Conservation (phyloP, 2,113 vertebrate species). For the Holacanthus passer region DNA sequence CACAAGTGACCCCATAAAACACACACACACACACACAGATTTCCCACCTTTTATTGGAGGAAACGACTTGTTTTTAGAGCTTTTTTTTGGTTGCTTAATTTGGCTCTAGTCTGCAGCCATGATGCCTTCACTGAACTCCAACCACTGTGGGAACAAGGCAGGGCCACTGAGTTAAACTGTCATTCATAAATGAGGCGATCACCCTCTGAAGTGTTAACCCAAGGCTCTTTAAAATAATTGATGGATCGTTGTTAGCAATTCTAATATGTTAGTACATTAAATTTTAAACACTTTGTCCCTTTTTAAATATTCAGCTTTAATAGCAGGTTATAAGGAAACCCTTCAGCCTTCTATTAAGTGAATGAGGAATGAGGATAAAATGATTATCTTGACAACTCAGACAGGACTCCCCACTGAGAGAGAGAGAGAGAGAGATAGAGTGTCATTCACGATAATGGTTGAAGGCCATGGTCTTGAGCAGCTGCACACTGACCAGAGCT, state of each 20-base stretch:
- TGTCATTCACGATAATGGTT: conserved; percentile 27
- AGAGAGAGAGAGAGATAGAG: conserved; percentile 1
- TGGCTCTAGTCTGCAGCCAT: neutral
- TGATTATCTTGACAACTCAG: conserved; percentile 46
- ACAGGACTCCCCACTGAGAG: conserved; percentile 39
- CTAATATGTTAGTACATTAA: conserved; percentile 25
- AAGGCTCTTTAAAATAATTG: conserved; percentile 43
- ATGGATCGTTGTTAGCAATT: conserved; percentile 40
- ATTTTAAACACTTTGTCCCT: conserved; percentile 2
- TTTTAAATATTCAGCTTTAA: conserved; percentile 24
- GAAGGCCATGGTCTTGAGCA: conserved; percentile 69
- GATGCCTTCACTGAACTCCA: conserved; percentile 40
- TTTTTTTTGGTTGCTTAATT: conserved; percentile 8
- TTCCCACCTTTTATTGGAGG: conserved; percentile 34
- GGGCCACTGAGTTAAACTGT: conserved; percentile 44
- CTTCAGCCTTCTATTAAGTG: conserved; percentile 45
- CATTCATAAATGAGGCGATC: conserved; percentile 58
- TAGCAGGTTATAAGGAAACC: conserved; percentile 37
- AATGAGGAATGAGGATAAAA: conserved; percentile 54
- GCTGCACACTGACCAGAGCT: conserved; percentile 70
- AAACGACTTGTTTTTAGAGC: conserved; percentile 20
- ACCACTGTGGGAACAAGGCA: conserved; percentile 32
- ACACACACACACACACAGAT: conserved; percentile 12
- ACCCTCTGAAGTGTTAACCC: conserved; percentile 29
- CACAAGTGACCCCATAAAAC: conserved; percentile 53